Evolutionary conservation across 2,888 invertebrate genomes (phyloP).

Genomic region (Folsomia manolachei): DNA sequence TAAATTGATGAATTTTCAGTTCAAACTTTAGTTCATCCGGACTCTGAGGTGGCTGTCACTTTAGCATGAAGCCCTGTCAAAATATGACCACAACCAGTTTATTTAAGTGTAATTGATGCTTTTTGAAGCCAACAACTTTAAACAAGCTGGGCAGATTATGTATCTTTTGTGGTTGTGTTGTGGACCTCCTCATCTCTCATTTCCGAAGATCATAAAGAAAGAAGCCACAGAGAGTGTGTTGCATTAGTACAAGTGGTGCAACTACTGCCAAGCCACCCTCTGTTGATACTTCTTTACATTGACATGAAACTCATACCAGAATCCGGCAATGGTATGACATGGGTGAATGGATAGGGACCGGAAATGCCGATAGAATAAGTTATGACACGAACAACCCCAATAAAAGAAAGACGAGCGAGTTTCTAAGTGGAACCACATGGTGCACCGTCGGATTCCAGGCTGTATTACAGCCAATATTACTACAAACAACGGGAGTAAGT

Average conservation of each 20-base stretch:
- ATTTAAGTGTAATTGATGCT: conserved; percentile 14
- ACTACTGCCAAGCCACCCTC: background rate
- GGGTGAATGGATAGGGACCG: background rate
- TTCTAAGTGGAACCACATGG: conserved; percentile 43
- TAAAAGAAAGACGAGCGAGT: conserved; percentile 31
- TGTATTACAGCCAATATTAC: too few species aligned
- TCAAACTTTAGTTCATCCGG: background rate
- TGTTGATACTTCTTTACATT: background rate
- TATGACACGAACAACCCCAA: conserved; percentile 11
- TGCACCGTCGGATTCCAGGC: background rate
- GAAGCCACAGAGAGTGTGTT: background rate
- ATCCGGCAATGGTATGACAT: background rate
- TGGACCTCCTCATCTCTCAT: background rate
- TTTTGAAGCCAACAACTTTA: background rate
- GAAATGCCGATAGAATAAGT: conserved; percentile 16
- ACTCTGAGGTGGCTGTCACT: background rate
- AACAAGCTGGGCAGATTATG: too few species aligned
- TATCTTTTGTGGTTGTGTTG: background rate
- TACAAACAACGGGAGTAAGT: background rate
- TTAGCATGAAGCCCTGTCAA: conserved; percentile 11
- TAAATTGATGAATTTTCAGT: background rate
- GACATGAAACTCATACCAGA: background rate
- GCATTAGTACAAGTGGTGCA: background rate
- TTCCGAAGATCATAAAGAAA: conserved; percentile 2
- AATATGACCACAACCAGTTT: conserved; percentile 10